These are phyloP conservation scores for Dryadula phaetusa DNA, from an alignment of 2,888 invertebrate genomes.

Conservation along the genomic window DNA sequence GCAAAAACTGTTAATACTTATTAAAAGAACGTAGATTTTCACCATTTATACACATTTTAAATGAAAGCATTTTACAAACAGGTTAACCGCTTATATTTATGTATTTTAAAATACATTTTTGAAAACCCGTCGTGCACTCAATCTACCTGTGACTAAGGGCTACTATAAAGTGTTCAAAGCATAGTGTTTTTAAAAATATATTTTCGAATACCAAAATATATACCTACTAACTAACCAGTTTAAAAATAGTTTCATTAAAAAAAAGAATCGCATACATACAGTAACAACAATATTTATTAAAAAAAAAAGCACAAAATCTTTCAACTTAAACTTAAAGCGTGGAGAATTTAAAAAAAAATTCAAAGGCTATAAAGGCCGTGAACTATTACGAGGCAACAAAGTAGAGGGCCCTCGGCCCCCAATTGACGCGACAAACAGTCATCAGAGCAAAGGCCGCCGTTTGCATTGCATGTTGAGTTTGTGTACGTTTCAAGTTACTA, in stretches of 20 bases:
- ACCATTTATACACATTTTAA: too few relatives aligned
- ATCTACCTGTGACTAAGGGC: too few relatives aligned
- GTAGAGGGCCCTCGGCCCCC: conserved; percentile 20
- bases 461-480: conserved; percentile 1
- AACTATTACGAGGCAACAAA: conserved; percentile 22
- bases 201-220: too few relatives aligned
- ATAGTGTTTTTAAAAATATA: too few relatives aligned
- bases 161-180: too few relatives aligned
- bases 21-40: too few relatives aligned
- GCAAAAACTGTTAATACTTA: too few relatives aligned
- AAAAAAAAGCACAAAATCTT: conserved; percentile 15
- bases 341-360: conserved; percentile 1
- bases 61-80: too few relatives aligned
- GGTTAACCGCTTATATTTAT: too few relatives aligned
- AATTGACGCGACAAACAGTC: conserved; percentile 29
- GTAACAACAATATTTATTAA: not conserved
- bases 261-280: not conserved
- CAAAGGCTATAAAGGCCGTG: conserved; percentile 16
- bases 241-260: not conserved
- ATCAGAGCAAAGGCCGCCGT: conserved; percentile 13
- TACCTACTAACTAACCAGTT: too few relatives aligned
- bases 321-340: conserved; percentile 2
- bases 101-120: too few relatives aligned
- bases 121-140: too few relatives aligned
- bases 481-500: conserved; percentile 8